Percentiles rank a stretch among this genome's conserved stretches.
Conservation (phyloP, 2,888 invertebrate genomes). For the Tenthredo distinguenda region DNA sequence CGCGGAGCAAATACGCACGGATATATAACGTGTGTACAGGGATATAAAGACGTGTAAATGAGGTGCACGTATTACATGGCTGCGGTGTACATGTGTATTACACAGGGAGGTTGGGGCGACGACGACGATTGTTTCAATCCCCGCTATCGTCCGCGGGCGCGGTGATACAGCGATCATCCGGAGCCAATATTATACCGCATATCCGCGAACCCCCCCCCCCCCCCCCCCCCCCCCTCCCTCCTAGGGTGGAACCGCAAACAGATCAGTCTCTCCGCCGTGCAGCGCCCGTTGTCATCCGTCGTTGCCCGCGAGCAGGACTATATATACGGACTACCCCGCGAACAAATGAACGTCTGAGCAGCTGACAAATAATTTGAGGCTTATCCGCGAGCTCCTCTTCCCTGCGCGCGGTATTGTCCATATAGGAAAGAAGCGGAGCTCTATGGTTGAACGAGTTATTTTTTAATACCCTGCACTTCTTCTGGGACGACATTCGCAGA, state of each 20-base stretch:
- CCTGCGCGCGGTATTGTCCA: neutral
- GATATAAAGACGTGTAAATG: neutral
- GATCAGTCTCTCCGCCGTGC: conserved; percentile 63
- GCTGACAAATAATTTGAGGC: conserved; percentile 74
- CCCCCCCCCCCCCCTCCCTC: no score
- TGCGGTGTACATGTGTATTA: no score
- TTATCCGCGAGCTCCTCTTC: conserved; percentile 67
- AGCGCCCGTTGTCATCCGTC: conserved; percentile 76
- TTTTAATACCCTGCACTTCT: no score
- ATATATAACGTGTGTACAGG: neutral
- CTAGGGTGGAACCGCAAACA: conserved; percentile 73
- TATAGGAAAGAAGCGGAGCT: no score
- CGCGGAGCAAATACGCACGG: conserved; percentile 4
- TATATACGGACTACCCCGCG: conserved; percentile 54
- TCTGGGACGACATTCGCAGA: no score
- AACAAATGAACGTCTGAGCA: conserved; percentile 76
- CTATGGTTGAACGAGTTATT: no score
- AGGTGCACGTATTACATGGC: neutral
- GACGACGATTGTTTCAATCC: conserved; percentile 47
- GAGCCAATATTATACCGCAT: conserved; percentile 41
- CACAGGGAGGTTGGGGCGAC: neutral
- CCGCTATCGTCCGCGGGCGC: neutral
- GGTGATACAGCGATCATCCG: conserved; percentile 46
- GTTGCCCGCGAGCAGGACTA: conserved; percentile 65
- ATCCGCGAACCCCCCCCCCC: neutral